phyloP scores from a whole-genome alignment of 2,113 vertebrate genomes.

The Azemiops feae region DNA sequence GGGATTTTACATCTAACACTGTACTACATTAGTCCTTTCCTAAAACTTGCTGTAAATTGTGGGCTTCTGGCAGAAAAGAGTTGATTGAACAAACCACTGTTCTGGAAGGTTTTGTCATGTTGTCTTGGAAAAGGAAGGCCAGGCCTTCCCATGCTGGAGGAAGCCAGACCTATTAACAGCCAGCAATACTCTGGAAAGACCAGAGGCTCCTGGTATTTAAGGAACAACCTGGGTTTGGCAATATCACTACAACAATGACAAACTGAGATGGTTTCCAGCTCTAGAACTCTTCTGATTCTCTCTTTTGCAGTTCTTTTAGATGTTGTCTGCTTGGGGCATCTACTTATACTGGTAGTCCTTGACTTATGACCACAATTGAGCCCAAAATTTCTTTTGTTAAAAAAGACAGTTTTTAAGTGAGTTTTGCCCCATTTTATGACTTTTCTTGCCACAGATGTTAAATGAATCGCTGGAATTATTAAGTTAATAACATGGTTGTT shows the following conservation, averaged over 20 bases:
- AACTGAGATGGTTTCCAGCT: background rate
- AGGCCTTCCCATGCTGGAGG: background rate
- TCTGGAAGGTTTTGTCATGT: background rate
- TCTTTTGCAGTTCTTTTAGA: background rate
- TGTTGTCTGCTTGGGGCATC: background rate
- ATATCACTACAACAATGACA: background rate
- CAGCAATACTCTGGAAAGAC: background rate
- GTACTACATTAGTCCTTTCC: background rate
- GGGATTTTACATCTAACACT: background rate
- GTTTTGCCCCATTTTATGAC: background rate
- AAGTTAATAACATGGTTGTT: background rate
- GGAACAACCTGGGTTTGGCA: background rate
- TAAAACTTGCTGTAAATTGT: background rate
- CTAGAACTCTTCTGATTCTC: background rate
- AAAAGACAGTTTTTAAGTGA: background rate
- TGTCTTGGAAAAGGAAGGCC: background rate
- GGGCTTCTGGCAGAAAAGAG: background rate
- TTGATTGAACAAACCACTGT: background rate
- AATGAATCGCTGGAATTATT: background rate
- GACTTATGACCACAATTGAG: background rate
- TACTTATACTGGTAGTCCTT: background rate
- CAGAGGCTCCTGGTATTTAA: background rate
- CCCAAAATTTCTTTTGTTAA: background rate
- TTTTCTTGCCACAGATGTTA: background rate
- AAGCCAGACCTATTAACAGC: background rate